Evolutionary conservation across 2,113 vertebrate genomes (phyloP).

Genomic region (Delphinapterus leucas): DNA sequence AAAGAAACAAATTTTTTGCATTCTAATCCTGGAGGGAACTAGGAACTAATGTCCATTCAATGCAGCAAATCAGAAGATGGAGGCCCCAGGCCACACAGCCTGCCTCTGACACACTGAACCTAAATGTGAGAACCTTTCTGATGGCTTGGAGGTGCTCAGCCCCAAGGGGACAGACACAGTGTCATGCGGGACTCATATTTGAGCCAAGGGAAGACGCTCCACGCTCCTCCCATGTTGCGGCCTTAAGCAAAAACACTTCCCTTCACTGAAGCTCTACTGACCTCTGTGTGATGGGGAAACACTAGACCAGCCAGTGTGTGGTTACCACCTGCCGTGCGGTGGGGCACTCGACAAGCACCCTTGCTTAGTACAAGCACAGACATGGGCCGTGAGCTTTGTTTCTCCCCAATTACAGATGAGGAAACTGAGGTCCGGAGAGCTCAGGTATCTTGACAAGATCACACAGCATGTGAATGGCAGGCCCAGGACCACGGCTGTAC

Average conservation of each 20-base stretch:
- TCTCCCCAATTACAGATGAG: background rate
- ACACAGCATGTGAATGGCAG: too few species aligned
- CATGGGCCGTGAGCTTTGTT: accelerated
- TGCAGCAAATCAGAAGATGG: accelerated
- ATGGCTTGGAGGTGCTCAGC: background rate
- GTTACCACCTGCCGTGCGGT: accelerated
- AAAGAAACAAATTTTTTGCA: background rate
- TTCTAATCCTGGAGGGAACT: background rate
- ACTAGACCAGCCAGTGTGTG: accelerated
- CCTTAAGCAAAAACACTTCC: background rate
- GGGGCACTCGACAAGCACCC: accelerated
- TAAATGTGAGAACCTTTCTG: background rate
- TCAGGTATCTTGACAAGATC: background rate
- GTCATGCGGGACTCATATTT: accelerated
- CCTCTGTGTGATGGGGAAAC: background rate
- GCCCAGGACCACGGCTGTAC: too few species aligned
- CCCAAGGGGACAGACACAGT: background rate
- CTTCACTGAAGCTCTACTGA: too few species aligned
- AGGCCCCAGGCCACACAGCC: background rate
- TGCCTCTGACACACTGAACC: background rate
- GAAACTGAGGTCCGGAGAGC: background rate
- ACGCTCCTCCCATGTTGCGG: accelerated
- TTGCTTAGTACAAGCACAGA: background rate
- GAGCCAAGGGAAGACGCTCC: background rate
- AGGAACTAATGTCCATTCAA: background rate